Conservation (phyloP, 1,140 invertebrate genomes). For the Zaprionus lachaisei region DNA sequence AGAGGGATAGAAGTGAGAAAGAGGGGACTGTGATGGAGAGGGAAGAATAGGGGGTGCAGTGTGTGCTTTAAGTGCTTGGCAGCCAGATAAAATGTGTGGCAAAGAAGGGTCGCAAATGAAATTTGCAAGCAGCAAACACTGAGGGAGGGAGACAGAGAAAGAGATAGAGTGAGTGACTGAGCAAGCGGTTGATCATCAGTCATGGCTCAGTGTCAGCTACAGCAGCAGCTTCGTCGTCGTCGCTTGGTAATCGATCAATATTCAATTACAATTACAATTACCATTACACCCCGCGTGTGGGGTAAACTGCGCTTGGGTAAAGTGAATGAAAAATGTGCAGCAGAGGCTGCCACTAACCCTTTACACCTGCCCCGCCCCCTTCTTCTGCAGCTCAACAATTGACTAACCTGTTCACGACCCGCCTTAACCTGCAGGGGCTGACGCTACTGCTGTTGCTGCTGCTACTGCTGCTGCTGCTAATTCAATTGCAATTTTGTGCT, state of each 20-base stretch:
- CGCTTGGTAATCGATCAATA: slow-evolving; percentile 61
- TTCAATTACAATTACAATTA: slow-evolving; percentile 55
- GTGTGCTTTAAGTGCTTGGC: slow-evolving; percentile 37
- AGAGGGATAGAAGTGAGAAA: neutral
- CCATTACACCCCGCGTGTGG: slow-evolving; percentile 25
- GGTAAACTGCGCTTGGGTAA: slow-evolving; percentile 19
- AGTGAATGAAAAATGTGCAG: slow-evolving; percentile 19
- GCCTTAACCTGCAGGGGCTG: slow-evolving; percentile 13
- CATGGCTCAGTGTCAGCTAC: slow-evolving; percentile 41
- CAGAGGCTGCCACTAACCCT: too few relatives aligned
- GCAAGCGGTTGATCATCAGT: slow-evolving; percentile 42
- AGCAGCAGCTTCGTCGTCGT: slow-evolving; percentile 10
- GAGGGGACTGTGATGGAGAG: neutral
- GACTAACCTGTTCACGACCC: slow-evolving; percentile 36
- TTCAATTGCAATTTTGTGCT: slow-evolving; percentile 57
- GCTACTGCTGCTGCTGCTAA: slow-evolving; percentile 13
- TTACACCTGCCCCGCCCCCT: neutral
- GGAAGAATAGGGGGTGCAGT: neutral
- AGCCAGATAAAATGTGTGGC: slow-evolving; percentile 27
- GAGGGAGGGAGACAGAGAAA: neutral
- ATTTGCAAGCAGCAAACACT: slow-evolving; percentile 26
- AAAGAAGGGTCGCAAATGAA: slow-evolving; percentile 32
- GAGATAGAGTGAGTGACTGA: too few relatives aligned
- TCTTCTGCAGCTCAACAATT: slow-evolving; percentile 10
- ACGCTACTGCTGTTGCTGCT: too few relatives aligned